Conservation (phyloP, 2,797 vertebrate species). For the Kryptopterus vitreolus region DNA sequence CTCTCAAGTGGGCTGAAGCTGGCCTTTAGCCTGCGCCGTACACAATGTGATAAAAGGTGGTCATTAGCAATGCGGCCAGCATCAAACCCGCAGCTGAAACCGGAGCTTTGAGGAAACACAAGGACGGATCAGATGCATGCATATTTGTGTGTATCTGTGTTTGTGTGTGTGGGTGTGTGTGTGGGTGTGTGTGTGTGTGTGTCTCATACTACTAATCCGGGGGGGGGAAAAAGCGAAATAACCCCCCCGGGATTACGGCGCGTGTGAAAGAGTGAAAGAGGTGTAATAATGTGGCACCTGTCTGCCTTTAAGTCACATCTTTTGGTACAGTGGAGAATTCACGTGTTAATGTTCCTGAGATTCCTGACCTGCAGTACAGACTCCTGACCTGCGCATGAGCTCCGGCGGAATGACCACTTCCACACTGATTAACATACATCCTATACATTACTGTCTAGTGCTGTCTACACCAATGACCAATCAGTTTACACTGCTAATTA, state of each 20-base stretch:
- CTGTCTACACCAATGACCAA: too few species aligned
- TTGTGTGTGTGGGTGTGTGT: conserved; percentile 51
- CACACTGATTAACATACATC: background rate
- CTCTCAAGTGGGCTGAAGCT: conserved; percentile 72
- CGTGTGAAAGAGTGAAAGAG: conserved; percentile 18
- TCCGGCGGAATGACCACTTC: background rate
- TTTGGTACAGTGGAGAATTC: conserved; percentile 1
- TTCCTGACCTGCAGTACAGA: background rate
- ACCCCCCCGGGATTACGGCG: background rate
- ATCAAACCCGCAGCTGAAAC: conserved; percentile 63
- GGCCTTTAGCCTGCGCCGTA: conserved; percentile 62
- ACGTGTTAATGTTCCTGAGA: background rate
- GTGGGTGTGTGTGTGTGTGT: conserved; percentile 52
- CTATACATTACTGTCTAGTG: too few species aligned
- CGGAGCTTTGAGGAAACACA: conserved; percentile 56
- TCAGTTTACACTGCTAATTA: too few species aligned
- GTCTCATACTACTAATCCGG: conserved; percentile 61
- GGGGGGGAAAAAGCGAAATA: conserved; percentile 60
- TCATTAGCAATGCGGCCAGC: conserved; percentile 64
- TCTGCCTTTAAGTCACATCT: background rate
- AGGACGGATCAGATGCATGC: conserved; percentile 62
- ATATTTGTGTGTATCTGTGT: conserved; percentile 48
- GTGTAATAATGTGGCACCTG: conserved; percentile 24
- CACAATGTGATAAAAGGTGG: conserved; percentile 70
- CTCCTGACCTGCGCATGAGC: background rate